Base-by-base conservation (phyloP, 2,888 invertebrate genomes). In the Pemphredon lugubris region DNA sequence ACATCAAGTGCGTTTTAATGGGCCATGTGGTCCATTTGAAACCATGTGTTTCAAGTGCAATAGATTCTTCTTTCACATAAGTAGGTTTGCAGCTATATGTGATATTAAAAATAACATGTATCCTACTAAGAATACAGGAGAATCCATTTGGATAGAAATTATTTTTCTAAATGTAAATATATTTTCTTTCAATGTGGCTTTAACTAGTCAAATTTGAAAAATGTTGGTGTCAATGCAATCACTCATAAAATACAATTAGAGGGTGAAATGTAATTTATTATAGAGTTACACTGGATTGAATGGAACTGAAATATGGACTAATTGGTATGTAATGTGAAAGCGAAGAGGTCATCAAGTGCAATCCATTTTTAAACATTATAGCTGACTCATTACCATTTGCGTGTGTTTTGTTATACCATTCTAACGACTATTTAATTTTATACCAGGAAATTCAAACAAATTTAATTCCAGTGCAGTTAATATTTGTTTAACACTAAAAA, bases 1-100 rank as follows among this genome's bases (percentile, higher is more conserved):
- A 77, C 68, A 68, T 73, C 65, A 67, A 68, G 54, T 74, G 66
- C 58, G 71, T 76, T 78, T 73, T 37, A 50, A 71, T 70, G 63
- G 42, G 82, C 85, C 86, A 86, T 87, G 84, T 87, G 87, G 84
- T 68, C 71, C 77, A 72, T 81, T 72, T 57, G 71, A 66, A 83
- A 77, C 77, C 84, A 84, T 85, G 75, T 86, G 83, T 76, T 82
- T 75, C 58, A 61, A 70, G 58, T 54, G 72, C 64, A 75, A 73
- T 23, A 59, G 30, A 64, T 59, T 59, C 18, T 14, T 20, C 26
- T 32, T 57, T 55, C 20, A n/a, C 18, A 21, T 54, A 42, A 54
- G n/a, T 9, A 34, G 20, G 34, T 39, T 30, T 60, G 2, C 20
- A 11, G 32, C 37, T 30, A 20, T 45, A 14, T 5, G 23, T 18